phyloP scores from a whole-genome alignment of 2,888 invertebrate genomes.

The Cheilosia urbana region DNA sequence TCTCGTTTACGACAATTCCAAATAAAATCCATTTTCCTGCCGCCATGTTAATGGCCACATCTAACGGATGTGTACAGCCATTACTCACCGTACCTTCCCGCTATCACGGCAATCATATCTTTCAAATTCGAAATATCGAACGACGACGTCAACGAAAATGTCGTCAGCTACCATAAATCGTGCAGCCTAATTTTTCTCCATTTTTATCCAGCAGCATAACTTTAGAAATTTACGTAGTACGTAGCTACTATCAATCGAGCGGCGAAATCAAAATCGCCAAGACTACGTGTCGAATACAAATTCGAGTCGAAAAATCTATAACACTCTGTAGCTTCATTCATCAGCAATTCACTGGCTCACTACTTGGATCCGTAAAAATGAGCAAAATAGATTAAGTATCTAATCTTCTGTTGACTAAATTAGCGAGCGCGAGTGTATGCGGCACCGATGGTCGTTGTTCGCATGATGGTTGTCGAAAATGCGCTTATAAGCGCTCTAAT shows the following conservation, averaged over 20 bases:
- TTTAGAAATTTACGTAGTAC: conserved; percentile 52
- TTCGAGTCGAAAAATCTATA: not conserved
- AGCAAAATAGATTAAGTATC: conserved; percentile 71
- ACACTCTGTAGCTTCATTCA: conserved; percentile 52
- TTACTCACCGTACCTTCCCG: not conserved
- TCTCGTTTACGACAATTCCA: conserved; percentile 55
- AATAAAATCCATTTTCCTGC: conserved; percentile 60
- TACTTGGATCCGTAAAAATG: conserved; percentile 58
- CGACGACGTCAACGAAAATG: conserved; percentile 32
- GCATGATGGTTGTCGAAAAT: conserved; percentile 59
- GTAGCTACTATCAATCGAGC: conserved; percentile 45
- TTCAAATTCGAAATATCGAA: conserved; percentile 20
- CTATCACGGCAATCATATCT: conserved; percentile 18
- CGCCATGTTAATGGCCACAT: conserved; percentile 68
- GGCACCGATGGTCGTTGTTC: conserved; percentile 19
- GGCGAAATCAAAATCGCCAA: conserved; percentile 56
- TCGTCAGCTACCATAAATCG: conserved; percentile 59
- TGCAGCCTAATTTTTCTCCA: conserved; percentile 67
- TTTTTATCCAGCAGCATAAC: conserved; percentile 55
- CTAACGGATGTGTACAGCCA: conserved; percentile 60
- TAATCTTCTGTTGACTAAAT: conserved; percentile 67
- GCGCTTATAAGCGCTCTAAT: conserved; percentile 70
- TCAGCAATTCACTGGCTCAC: conserved; percentile 70
- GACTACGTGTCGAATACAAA: conserved; percentile 63
- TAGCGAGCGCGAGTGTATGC: conserved; percentile 53